Evolutionary conservation across 1,140 invertebrate species (phyloP).

Genomic region (Penaeus japonicus): DNA sequence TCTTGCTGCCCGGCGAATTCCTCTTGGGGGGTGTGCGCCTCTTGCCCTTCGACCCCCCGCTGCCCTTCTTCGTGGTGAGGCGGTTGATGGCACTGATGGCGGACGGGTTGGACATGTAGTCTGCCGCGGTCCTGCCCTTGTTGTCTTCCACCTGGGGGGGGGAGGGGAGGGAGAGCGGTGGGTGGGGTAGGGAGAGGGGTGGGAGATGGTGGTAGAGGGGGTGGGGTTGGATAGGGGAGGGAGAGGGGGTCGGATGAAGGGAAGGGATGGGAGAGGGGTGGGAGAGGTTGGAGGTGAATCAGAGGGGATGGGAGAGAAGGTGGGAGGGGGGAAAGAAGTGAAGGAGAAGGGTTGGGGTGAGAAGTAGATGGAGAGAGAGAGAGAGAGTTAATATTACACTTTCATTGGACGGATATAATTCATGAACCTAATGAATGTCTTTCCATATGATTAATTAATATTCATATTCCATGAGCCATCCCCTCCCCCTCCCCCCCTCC

Average conservation of each 20-base stretch:
- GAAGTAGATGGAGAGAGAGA: neutral
- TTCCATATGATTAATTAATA: too few species aligned
- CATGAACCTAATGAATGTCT: too few species aligned
- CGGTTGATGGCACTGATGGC: constrained; percentile 42
- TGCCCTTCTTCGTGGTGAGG: constrained; percentile 67
- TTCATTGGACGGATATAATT: too few species aligned
- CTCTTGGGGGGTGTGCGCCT: constrained; percentile 46
- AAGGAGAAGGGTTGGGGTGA: neutral
- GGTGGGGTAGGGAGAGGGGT: neutral
- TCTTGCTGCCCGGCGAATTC: constrained; percentile 24
- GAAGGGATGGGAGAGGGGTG: neutral
- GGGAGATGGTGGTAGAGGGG: too few species aligned
- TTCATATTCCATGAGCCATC: too few species aligned
- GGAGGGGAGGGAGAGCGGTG: neutral
- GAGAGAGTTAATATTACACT: too few species aligned
- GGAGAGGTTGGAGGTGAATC: neutral
- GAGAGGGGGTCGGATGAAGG: too few species aligned
- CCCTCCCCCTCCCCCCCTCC: too few species aligned
- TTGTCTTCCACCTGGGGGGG: constrained; percentile 66
- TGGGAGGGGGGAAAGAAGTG: neutral
- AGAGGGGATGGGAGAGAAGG: neutral
- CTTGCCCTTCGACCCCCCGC: constrained; percentile 67
- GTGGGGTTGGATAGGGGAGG: too few species aligned
- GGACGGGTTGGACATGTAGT: constrained; percentile 70
- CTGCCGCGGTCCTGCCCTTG: constrained; percentile 73